Percentiles rank a stretch among this genome's conserved stretches.
Conservation (phyloP, 2,113 vertebrate species). For the Tetraodon nigroviridis region DNA sequence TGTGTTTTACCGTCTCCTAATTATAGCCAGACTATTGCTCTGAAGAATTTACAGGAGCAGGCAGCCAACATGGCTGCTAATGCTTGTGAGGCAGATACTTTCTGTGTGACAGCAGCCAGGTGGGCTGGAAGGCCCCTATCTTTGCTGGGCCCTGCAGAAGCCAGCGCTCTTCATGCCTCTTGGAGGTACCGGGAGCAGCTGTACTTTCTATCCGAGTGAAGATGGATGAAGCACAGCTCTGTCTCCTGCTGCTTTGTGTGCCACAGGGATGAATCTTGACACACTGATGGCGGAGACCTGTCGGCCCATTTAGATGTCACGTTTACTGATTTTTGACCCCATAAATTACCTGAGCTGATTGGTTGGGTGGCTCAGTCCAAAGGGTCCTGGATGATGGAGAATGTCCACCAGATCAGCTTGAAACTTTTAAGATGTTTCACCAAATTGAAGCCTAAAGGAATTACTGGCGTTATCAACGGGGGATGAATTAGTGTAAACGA, state of each 20-base stretch:
- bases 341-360: background rate
- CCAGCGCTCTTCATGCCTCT: slow-evolving; percentile 16
- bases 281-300: background rate
- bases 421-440: too few relatives aligned
- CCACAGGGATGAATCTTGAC: background rate
- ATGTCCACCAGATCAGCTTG: background rate
- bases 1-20: slow-evolving; percentile 70
- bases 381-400: too few relatives aligned
- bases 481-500: too few relatives aligned
- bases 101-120: slow-evolving; percentile 24
- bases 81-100: slow-evolving; percentile 59
- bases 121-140: slow-evolving; percentile 22
- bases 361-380: background rate
- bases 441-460: too few relatives aligned
- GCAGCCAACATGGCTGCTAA: slow-evolving; percentile 28
- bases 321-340: background rate
- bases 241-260: background rate
- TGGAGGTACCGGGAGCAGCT: slow-evolving; percentile 14
- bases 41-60: slow-evolving; percentile 60
- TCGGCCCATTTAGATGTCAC: background rate
- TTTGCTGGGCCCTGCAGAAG: slow-evolving; percentile 27
- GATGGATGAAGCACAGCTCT: background rate
- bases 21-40: slow-evolving; percentile 69
- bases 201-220: slow-evolving; percentile 3
- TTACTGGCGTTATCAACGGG: too few relatives aligned